Percentiles rank a stretch among this genome's conserved stretches.
Conservation (phyloP, 2,888 invertebrate species). For the Leistus spinibarbis region DNA sequence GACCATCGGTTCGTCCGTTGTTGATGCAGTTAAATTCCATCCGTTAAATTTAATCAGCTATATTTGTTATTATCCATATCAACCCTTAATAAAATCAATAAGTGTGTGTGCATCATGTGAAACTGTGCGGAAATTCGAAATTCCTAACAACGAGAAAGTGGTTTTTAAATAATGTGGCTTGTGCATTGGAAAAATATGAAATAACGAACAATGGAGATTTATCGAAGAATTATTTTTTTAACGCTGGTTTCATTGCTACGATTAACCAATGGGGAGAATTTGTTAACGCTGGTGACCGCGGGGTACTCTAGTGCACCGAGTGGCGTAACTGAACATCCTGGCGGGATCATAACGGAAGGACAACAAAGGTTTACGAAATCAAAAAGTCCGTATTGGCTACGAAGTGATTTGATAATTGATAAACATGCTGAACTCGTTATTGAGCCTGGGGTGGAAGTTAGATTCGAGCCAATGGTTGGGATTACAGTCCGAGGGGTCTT, state of each 20-base stretch:
- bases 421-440: slow-evolving; percentile 80
- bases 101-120: background rate
- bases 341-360: slow-evolving; percentile 67
- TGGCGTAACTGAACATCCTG: slow-evolving; percentile 63
- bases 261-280: background rate
- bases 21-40: background rate
- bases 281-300: slow-evolving; percentile 8
- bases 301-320: slow-evolving; percentile 15
- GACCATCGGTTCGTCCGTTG: slow-evolving; percentile 26
- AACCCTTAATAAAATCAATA: background rate
- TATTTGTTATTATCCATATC: background rate
- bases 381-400: slow-evolving; percentile 76
- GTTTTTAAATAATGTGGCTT: background rate
- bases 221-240: background rate
- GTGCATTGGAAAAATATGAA: background rate
- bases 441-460: slow-evolving; percentile 88
- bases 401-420: slow-evolving; percentile 81
- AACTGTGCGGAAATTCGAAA: background rate
- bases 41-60: background rate
- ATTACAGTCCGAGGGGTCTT: slow-evolving; percentile 91
- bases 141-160: background rate
- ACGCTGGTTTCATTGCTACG: background rate
- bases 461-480: slow-evolving; percentile 91
- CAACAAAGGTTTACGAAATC: slow-evolving; percentile 61
- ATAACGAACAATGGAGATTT: background rate